These are phyloP conservation scores for Luffia ferchaultella DNA, from an alignment of 2,888 invertebrate genomes.

Conservation along the genomic window DNA sequence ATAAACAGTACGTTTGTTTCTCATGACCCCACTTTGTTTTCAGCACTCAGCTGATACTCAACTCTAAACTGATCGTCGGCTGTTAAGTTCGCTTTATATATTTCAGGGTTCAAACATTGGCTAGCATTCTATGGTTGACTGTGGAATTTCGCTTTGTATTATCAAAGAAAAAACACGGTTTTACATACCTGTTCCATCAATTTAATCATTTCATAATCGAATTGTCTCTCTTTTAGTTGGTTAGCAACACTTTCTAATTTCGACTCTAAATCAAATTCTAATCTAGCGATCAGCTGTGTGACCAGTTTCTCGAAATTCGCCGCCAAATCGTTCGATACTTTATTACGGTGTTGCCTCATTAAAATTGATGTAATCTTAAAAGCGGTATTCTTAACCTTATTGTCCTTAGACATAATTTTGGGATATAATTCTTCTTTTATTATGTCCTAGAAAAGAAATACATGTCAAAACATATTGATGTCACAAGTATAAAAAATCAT, in stretches of 20 bases:
- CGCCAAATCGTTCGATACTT: not conserved
- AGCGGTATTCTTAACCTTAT: not conserved
- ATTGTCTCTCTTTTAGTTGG: not conserved
- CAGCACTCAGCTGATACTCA: too few relatives aligned
- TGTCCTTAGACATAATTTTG: not conserved
- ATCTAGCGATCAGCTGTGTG: not conserved
- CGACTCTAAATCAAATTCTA: not conserved
- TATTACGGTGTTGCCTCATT: not conserved
- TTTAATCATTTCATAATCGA: constrained; percentile 1
- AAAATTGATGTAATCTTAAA: not conserved
- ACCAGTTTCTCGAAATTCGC: not conserved
- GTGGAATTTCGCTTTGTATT: too few relatives aligned
- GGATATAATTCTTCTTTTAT: not conserved
- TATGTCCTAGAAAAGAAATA: not conserved
- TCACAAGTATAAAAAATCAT: not conserved
- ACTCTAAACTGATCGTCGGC: too few relatives aligned
- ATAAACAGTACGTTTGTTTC: too few relatives aligned
- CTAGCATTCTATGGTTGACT: too few relatives aligned
- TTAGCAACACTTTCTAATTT: not conserved
- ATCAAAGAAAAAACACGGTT: not conserved
- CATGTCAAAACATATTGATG: not conserved
- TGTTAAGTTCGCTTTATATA: too few relatives aligned
- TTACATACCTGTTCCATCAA: constrained; percentile 7
- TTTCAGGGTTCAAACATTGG: too few relatives aligned
- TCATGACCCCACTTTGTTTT: too few relatives aligned